A percentile compares a stretch with the other conserved stretches of the same genome.
phyloP scores from a whole-genome alignment of 2,888 invertebrate genomes.

The Drosophila kuntzei region DNA sequence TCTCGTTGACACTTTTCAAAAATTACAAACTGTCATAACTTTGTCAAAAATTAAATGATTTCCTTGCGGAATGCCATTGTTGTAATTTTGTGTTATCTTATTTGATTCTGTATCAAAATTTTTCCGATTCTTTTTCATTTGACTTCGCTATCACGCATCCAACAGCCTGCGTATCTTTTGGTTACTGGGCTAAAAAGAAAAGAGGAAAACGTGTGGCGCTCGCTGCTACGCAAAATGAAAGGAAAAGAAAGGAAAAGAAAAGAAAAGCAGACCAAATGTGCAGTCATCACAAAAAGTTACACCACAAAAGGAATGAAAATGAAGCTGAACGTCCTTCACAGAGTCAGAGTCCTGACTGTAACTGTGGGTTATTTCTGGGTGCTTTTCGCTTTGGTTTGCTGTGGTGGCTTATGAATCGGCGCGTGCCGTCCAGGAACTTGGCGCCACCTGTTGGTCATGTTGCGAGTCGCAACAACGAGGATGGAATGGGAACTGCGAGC shows the following conservation, averaged over 20 bases:
- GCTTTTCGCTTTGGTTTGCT: slow-evolving; percentile 8
- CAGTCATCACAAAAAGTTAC: slow-evolving; percentile 64
- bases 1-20: no score
- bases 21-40: no score
- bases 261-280: slow-evolving; percentile 55
- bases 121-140: no score
- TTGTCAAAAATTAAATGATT: no score
- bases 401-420: slow-evolving; percentile 45
- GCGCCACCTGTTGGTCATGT: slow-evolving; percentile 66
- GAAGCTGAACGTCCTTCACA: slow-evolving; percentile 73
- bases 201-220: slow-evolving; percentile 34
- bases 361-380: slow-evolving; percentile 1
- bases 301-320: slow-evolving; percentile 68
- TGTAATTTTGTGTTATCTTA: no score
- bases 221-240: slow-evolving; percentile 48
- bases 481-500: not conserved
- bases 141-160: not conserved
- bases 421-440: slow-evolving; percentile 63
- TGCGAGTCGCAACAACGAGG: not conserved
- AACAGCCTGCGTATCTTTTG: not conserved
- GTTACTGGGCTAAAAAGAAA: slow-evolving; percentile 27
- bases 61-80: no score
- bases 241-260: not conserved
- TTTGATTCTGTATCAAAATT: not conserved
- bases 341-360: not conserved